phyloP scores from a whole-genome alignment of 2,888 invertebrate genomes.

The Poecilobothrus nobilitatus region DNA sequence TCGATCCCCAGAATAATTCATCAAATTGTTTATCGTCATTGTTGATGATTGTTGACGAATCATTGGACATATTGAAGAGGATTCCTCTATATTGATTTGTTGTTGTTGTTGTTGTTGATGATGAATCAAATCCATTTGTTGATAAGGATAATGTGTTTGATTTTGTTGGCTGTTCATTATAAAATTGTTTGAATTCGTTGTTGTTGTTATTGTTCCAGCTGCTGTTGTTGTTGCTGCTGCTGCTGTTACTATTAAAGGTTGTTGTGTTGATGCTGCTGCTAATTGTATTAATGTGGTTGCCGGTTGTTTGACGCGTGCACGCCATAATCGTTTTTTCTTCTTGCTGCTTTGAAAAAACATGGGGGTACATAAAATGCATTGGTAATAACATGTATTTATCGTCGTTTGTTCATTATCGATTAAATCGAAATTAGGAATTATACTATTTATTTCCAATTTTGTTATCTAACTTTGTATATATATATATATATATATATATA shows the following conservation, averaged over 20 bases:
- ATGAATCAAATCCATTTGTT: background rate
- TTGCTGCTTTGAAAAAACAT: constrained; percentile 42
- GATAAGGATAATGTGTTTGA: background rate
- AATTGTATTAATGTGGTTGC: constrained; percentile 32
- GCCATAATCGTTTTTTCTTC: constrained; percentile 43
- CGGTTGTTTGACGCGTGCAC: constrained; percentile 41
- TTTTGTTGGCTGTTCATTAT: constrained; percentile 13
- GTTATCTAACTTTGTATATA: constrained; percentile 6
- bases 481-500: background rate
- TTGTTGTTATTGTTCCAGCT: constrained; percentile 30
- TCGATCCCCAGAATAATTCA: constrained; percentile 7
- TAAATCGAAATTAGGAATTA: constrained; percentile 29
- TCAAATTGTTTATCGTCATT: constrained; percentile 11
- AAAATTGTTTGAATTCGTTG: constrained; percentile 16
- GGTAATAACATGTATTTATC: constrained; percentile 44
- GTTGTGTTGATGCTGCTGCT: constrained; percentile 17
- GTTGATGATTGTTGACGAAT: constrained; percentile 6
- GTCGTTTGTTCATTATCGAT: constrained; percentile 43
- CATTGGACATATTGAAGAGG: constrained; percentile 16
- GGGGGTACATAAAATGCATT: constrained; percentile 44
- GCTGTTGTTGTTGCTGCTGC: constrained; percentile 37
- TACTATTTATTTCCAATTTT: constrained; percentile 23
- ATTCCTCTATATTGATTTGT: constrained; percentile 7
- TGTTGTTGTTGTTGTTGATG: constrained; percentile 10
- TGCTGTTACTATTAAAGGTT: constrained; percentile 13